phyloP scores from a whole-genome alignment of 1,140 invertebrate genomes.

The Lucilia cuprina region DNA sequence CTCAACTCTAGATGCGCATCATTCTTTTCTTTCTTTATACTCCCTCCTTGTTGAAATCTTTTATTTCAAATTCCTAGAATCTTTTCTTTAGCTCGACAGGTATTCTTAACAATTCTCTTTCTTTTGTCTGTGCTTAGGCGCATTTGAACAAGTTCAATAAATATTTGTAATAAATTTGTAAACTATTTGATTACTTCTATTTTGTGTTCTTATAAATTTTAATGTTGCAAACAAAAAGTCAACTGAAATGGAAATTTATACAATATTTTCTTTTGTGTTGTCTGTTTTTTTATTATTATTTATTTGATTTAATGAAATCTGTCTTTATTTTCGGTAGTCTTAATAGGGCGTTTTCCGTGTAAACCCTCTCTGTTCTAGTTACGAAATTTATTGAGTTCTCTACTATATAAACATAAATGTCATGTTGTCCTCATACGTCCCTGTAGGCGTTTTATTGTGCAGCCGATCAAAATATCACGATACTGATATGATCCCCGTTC shows the following conservation, averaged over 20 bases:
- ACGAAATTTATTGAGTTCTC: not conserved
- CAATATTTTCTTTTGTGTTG: not conserved
- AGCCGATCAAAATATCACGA: not conserved
- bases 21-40: not conserved
- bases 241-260: conserved; percentile 5
- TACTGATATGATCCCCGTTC: not conserved
- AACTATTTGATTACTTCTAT: not conserved
- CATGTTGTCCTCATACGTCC: not conserved
- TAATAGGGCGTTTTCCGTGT: conserved; percentile 7
- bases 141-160: not conserved
- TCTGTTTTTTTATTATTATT: not conserved
- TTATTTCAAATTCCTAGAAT: not conserved
- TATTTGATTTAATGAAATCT: not conserved
- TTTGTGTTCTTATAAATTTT: not conserved
- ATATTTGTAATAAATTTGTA: conserved; percentile 33
- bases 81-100: not conserved
- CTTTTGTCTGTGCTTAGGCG: not conserved
- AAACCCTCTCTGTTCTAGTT: not conserved
- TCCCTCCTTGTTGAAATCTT: not conserved
- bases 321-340: not conserved
- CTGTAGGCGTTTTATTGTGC: not conserved
- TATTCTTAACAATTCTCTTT: not conserved
- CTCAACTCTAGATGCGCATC: not conserved
- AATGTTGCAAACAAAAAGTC: not conserved
- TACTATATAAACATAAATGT: not conserved